phyloP scores from a whole-genome alignment of 2,797 vertebrate genomes.

The Karalla daura region DNA sequence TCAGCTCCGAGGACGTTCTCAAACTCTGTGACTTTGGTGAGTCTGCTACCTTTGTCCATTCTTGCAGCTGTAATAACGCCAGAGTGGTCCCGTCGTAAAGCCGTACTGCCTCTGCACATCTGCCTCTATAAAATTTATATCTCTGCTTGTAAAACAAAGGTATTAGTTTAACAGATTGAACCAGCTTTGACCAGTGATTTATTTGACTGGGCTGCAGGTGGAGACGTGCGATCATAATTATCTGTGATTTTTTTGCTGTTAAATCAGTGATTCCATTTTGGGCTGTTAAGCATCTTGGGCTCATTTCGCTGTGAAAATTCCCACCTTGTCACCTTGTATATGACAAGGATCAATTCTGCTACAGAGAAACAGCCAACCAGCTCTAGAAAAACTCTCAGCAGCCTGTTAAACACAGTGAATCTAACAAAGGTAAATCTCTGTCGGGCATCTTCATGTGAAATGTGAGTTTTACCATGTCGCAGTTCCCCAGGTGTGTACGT shows the following conservation, averaged over 20 bases:
- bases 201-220: background rate
- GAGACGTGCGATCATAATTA: background rate
- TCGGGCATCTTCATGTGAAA: background rate
- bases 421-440: constrained; percentile 7
- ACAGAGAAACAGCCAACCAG: constrained; percentile 30
- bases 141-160: constrained; percentile 19
- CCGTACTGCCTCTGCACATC: background rate
- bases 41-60: constrained; percentile 41
- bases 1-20: constrained; percentile 95
- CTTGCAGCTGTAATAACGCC: constrained; percentile 1
- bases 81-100: constrained; percentile 21
- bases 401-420: constrained; percentile 27
- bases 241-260: constrained; percentile 11
- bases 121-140: constrained; percentile 3
- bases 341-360: constrained; percentile 33
- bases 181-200: constrained; percentile 3
- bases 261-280: constrained; percentile 23
- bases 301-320: constrained; percentile 35
- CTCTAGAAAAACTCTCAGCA: background rate
- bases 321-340: constrained; percentile 45
- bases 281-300: constrained; percentile 19
- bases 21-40: constrained; percentile 98
- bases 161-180: constrained; percentile 3
- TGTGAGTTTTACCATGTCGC: constrained; percentile 3
- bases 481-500: constrained; percentile 39